Conservation (phyloP, 2,888 invertebrate genomes). For the Mechanitis mazaeus region DNA sequence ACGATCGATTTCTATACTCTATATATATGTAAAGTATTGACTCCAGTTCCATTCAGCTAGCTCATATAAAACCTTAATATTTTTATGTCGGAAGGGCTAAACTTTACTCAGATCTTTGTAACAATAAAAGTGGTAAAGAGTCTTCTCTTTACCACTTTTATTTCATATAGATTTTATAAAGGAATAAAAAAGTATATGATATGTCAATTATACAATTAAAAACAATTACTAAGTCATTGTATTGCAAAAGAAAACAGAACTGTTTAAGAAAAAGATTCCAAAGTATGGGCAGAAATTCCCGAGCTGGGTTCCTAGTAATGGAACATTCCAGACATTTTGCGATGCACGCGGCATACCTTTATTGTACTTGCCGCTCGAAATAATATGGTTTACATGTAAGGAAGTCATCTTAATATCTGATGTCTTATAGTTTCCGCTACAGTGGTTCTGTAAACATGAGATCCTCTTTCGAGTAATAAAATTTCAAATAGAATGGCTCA, state of each 20-base stretch:
- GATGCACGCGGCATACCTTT: constrained; percentile 33
- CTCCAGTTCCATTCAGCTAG: too few relatives aligned
- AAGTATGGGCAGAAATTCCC: constrained; percentile 5
- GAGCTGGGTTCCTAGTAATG: constrained; percentile 40
- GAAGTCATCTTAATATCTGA: constrained; percentile 39
- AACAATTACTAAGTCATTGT: neutral
- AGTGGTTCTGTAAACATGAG: constrained; percentile 14
- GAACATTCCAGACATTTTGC: constrained; percentile 49
- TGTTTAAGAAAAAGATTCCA: constrained; percentile 1
- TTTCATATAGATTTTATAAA: too few relatives aligned
- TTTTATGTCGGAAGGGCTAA: too few relatives aligned
- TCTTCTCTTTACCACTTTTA: too few relatives aligned
- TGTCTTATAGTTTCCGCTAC: constrained; percentile 26
- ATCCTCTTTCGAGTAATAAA: constrained; percentile 14
- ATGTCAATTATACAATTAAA: constrained; percentile 4
- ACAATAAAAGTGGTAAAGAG: too few relatives aligned
- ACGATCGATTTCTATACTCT: too few relatives aligned
- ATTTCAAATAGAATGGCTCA: neutral
- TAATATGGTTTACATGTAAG: constrained; percentile 47
- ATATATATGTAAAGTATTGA: too few relatives aligned
- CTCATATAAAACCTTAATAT: too few relatives aligned
- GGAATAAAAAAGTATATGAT: too few relatives aligned
- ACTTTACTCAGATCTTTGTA: too few relatives aligned
- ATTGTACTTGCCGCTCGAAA: constrained; percentile 37
- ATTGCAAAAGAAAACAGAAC: neutral